phyloP scores from a whole-genome alignment of 2,113 vertebrate species.

The Clupea harengus region DNA sequence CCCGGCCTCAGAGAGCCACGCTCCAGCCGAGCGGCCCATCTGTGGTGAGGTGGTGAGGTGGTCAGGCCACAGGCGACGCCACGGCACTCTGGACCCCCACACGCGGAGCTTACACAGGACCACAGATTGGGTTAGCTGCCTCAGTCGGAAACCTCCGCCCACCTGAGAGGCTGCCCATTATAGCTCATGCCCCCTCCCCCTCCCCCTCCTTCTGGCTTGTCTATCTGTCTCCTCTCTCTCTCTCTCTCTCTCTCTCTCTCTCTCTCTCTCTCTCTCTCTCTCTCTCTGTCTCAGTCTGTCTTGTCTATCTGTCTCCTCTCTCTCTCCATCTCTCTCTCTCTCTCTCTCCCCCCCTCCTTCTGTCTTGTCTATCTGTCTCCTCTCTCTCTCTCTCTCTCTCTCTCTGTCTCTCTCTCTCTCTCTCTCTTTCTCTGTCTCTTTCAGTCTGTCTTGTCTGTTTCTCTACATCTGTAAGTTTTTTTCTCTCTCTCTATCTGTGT shows the following conservation, averaged over 20 bases:
- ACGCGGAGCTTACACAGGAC: background rate
- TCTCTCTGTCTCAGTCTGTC: no score
- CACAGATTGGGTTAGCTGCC: constrained; percentile 27
- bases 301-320: background rate
- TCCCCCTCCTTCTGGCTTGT: no score
- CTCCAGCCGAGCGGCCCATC: background rate
- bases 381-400: background rate
- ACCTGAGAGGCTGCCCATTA: background rate
- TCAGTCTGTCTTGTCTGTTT: no score
- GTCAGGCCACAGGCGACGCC: background rate
- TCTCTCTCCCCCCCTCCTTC: no score
- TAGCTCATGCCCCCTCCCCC: background rate
- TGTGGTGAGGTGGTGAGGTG: background rate
- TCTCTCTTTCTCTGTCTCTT: no score
- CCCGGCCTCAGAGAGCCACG: background rate
- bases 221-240: constrained; percentile 24
- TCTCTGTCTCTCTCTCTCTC: background rate
- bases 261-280: background rate
- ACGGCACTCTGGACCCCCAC: background rate
- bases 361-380: background rate
- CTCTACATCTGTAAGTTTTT: no score
- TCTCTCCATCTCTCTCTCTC: background rate
- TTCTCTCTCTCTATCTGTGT: no score
- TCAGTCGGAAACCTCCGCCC: background rate
- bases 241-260: background rate